Base-by-base conservation (phyloP, 1,140 invertebrate species). In the Drosophila varians region DNA sequence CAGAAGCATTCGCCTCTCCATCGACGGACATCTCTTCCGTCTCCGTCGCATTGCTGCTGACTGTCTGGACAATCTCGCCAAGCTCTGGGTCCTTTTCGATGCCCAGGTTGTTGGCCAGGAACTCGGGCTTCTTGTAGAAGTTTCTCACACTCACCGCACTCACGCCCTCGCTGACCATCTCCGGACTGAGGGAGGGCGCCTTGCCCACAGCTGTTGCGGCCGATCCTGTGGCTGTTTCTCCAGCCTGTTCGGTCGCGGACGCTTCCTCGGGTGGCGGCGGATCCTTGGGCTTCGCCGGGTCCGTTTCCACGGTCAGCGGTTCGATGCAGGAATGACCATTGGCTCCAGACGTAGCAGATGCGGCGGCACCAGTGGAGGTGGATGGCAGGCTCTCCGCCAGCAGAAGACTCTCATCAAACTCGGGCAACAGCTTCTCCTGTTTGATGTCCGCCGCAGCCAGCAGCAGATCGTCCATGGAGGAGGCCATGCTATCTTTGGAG, bases 11-110 rank as follows among this genome's bases (percentile, higher is more conserved):
- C 4, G 11, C 4, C 7, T 56, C 51, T 1, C 12, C 25, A 12
- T 62, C 58, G 0, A 21, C 40, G 5, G 14, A 4, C n/a, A n/a
- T 36, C 16, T 60, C 28, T 3, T 49, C 51, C 1, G 19, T 18
- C 16, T 36, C 31, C 9, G 45, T 40, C 2, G 56, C 23, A 5
- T 62, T 54, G 23, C 66, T 64, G 34, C 65, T 77, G 3, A 66
- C 88, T 14, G 80, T 84, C 51, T 91, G 90, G 6, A 91, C 89
- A 54, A 91, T 91, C 46, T 91, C 90, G 9, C 90, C 90, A 11
- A 91, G 52, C 55, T 91, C 90, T 0, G 90, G 90, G 62, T 91
- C 90, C 49, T 91, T 75, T 45, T 91, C 90, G 23, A 91, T 91
- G 21, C 90, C 90, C 51, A 90, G 52, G 69, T 91, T 91, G 68